A percentile compares a stretch with the other conserved stretches of the same genome.
phyloP scores from a whole-genome alignment of 30 jellyfish, hydroid and myxozoan genomes.

The Phacellophora camtschatica region DNA sequence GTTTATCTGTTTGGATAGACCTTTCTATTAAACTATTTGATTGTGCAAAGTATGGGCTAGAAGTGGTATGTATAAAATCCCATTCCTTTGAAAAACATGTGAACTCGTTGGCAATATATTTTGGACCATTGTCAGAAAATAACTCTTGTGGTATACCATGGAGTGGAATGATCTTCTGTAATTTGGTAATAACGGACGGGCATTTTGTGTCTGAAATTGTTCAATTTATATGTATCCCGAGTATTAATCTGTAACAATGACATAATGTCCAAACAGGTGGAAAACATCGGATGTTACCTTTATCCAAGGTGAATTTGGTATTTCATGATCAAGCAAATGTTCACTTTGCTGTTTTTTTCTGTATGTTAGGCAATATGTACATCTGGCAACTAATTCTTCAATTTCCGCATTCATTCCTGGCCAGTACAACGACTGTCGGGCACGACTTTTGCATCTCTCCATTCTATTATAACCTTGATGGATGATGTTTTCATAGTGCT shows the following conservation, averaged over 20 bases:
- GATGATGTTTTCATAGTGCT: slow-evolving; percentile 19
- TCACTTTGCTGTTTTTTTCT: slow-evolving; percentile 47
- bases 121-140: slow-evolving; percentile 57
- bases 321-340: slow-evolving; percentile 32
- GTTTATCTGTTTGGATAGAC: slow-evolving; percentile 44
- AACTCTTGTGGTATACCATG: slow-evolving; percentile 38
- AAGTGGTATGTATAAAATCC: slow-evolving; percentile 30
- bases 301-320: slow-evolving; percentile 42
- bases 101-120: slow-evolving; percentile 16
- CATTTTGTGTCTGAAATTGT: slow-evolving; percentile 5
- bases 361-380: slow-evolving; percentile 20
- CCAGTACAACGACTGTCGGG: slow-evolving; percentile 52
- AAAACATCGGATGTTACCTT: slow-evolving; percentile 51
- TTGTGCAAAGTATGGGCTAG: slow-evolving; percentile 49
- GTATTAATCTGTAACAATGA: slow-evolving; percentile 22
- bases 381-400: slow-evolving; percentile 19
- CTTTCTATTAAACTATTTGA: slow-evolving; percentile 50
- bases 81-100: slow-evolving; percentile 10
- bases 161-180: slow-evolving; percentile 15
- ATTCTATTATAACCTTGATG: slow-evolving; percentile 58
- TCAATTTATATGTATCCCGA: slow-evolving; percentile 25
- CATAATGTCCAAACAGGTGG: slow-evolving; percentile 28
- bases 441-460: slow-evolving; percentile 45
- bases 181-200: slow-evolving; percentile 29
- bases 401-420: slow-evolving; percentile 54